Percentiles rank a stretch among this genome's conserved stretches.
phyloP scores from a whole-genome alignment of 2,113 vertebrate genomes.

The Pollimyrus isidori region DNA sequence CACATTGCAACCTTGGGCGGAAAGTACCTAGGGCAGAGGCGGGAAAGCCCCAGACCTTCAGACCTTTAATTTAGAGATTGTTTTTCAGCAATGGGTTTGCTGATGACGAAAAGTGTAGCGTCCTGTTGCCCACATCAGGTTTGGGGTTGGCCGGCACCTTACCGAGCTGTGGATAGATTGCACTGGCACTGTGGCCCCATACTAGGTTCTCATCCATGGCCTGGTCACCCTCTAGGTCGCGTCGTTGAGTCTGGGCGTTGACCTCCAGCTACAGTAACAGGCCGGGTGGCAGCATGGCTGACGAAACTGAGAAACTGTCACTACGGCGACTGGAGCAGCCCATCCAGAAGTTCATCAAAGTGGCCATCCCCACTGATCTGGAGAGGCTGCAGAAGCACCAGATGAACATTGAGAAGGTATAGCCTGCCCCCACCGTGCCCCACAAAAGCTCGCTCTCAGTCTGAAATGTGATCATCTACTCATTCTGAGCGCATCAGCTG shows the following conservation, averaged over 20 bases:
- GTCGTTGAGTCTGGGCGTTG: background rate
- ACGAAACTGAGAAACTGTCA: constrained; percentile 77
- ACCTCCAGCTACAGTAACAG: background rate
- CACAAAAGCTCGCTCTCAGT: background rate
- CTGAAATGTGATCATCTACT: background rate
- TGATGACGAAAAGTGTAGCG: background rate
- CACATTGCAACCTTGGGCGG: background rate
- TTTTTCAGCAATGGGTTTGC: background rate
- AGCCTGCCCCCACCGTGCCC: background rate
- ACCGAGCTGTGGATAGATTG: background rate
- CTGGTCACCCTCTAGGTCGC: background rate
- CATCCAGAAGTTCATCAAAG: constrained; percentile 92
- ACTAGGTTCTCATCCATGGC: background rate
- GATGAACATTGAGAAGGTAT: constrained; percentile 93
- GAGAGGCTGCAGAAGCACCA: constrained; percentile 90
- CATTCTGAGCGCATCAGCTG: background rate
- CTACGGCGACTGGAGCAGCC: constrained; percentile 84
- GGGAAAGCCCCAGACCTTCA: background rate
- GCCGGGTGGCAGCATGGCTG: constrained; percentile 66
- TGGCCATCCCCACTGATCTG: constrained; percentile 91
- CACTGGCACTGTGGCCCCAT: background rate
- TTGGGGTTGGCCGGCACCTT: background rate
- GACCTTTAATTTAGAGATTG: background rate
- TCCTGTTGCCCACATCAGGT: background rate
- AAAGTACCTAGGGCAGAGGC: background rate